Percentiles rank a stretch among this genome's conserved stretches.
Evolutionary conservation across 2,888 invertebrate genomes (phyloP).

Genomic region (Orthonychiurus folsomi): DNA sequence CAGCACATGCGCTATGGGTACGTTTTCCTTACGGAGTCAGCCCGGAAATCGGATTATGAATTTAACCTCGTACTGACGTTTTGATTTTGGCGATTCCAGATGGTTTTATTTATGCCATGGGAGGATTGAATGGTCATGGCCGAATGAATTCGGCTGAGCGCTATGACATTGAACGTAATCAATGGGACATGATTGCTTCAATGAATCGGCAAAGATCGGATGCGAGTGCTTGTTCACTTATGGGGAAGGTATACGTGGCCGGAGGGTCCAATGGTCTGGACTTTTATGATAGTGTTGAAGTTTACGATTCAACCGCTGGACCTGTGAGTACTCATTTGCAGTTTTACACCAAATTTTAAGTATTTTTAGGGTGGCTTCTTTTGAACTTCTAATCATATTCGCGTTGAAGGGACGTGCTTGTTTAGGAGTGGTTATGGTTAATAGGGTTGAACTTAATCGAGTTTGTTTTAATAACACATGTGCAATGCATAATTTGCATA

Average conservation of each 20-base stretch:
- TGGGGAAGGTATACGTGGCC: constrained; percentile 58
- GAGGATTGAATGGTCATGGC: constrained; percentile 69
- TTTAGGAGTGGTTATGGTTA: too few relatives aligned
- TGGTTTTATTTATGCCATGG: constrained; percentile 72
- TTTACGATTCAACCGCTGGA: constrained; percentile 55
- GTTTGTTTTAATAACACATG: too few relatives aligned
- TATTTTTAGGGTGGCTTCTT: too few relatives aligned
- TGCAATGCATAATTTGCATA: too few relatives aligned
- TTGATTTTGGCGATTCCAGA: constrained; percentile 44
- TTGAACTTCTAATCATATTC: background rate
- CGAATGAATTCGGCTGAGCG: constrained; percentile 77
- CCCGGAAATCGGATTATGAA: constrained; percentile 4
- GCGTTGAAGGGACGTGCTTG: background rate
- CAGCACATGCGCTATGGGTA: constrained; percentile 60
- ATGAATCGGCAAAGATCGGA: constrained; percentile 56
- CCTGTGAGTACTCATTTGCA: too few relatives aligned
- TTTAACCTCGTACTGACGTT: background rate
- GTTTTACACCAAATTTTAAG: background rate
- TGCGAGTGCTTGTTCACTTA: constrained; percentile 24
- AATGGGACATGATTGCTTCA: constrained; percentile 75
- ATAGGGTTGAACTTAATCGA: too few relatives aligned
- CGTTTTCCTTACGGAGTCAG: constrained; percentile 26
- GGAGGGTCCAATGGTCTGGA: constrained; percentile 70
- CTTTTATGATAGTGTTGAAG: constrained; percentile 64
- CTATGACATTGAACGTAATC: constrained; percentile 63